Conservation (phyloP, 1,140 invertebrate species). For the Drosophila ambigua region DNA sequence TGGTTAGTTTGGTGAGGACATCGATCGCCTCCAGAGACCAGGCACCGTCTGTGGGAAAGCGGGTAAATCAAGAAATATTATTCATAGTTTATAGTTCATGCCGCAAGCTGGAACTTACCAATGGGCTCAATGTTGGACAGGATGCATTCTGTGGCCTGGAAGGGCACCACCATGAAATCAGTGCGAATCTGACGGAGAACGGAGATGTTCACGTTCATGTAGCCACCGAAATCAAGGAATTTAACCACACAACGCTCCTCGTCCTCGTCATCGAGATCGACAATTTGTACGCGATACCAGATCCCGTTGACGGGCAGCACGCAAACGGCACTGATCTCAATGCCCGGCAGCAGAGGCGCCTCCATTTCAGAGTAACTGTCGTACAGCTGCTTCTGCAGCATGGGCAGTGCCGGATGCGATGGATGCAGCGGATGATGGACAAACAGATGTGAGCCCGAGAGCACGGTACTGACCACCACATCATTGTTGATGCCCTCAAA, state of each 20-base stretch:
- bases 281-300: constrained; percentile 95
- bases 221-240: constrained; percentile 97
- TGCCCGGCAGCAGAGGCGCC: constrained; percentile 87
- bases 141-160: constrained; percentile 97
- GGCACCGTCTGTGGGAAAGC: constrained; percentile 80
- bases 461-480: constrained; percentile 92
- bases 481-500: constrained; percentile 97
- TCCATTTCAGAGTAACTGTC: constrained; percentile 87
- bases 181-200: constrained; percentile 93
- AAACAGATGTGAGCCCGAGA: constrained; percentile 93
- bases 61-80: neutral
- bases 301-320: constrained; percentile 91
- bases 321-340: constrained; percentile 93
- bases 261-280: constrained; percentile 88
- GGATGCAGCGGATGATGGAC: constrained; percentile 97
- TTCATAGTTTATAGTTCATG: no score
- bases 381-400: constrained; percentile 90
- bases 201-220: constrained; percentile 89
- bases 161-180: constrained; percentile 96
- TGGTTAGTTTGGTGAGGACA: constrained; percentile 90
- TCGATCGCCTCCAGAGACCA: constrained; percentile 91
- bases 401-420: constrained; percentile 91
- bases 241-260: constrained; percentile 90
- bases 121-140: constrained; percentile 94
- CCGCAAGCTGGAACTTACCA: constrained; percentile 85